phyloP scores from a whole-genome alignment of 1,140 invertebrate genomes.

The Oedothorax gibbosus region DNA sequence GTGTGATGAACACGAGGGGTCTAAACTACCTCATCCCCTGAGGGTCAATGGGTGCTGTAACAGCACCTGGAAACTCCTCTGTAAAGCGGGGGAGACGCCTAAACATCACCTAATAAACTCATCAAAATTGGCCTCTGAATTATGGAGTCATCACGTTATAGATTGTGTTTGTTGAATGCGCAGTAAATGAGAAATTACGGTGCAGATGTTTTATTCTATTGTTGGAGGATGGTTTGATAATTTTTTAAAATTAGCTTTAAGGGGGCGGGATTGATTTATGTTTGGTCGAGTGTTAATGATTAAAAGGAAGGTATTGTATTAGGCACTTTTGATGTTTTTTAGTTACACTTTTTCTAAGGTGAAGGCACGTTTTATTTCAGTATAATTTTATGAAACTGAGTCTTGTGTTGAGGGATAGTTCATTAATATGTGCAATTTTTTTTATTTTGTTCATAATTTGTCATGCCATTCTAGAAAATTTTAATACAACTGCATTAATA shows the following conservation, averaged over 20 bases:
- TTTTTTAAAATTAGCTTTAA: background rate
- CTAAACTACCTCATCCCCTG: background rate
- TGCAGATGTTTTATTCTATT: conserved; percentile 6
- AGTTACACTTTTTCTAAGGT: too few relatives aligned
- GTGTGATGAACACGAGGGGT: conserved; percentile 9
- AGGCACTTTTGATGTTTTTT: too few relatives aligned
- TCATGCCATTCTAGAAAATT: too few relatives aligned
- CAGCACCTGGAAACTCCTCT: conserved; percentile 12
- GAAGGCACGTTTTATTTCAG: too few relatives aligned
- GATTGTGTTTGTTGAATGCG: background rate
- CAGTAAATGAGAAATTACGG: background rate
- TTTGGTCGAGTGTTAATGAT: too few relatives aligned
- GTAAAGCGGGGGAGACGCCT: background rate
- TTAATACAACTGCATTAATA: too few relatives aligned
- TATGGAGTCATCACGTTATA: conserved; percentile 16
- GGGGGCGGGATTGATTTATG: too few relatives aligned
- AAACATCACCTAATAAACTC: conserved; percentile 6
- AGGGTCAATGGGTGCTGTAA: background rate
- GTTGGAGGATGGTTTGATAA: background rate
- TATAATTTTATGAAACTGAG: too few relatives aligned
- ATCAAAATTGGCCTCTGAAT: background rate
- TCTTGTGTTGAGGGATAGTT: too few relatives aligned
- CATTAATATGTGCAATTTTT: too few relatives aligned
- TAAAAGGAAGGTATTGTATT: too few relatives aligned
- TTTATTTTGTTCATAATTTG: too few relatives aligned